Conservation (phyloP, 2,797 vertebrate species). For the Hypotaenidia okinawae region DNA sequence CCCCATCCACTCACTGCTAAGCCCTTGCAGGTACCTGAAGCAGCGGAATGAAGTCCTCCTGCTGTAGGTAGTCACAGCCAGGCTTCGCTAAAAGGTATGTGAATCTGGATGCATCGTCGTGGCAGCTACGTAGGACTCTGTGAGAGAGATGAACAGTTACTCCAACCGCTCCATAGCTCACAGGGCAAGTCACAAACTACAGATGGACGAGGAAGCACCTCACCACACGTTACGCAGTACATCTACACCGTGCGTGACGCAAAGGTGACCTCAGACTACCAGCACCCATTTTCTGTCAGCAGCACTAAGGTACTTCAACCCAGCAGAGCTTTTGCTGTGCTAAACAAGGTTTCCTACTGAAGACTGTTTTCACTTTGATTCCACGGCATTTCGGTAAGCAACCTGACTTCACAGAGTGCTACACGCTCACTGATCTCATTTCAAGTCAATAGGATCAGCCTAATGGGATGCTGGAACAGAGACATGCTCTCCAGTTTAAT, state of each 20-base stretch:
- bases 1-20: background rate
- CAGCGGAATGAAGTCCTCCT: conserved; percentile 96
- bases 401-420: background rate
- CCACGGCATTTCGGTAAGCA: background rate
- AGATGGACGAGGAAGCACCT: background rate
- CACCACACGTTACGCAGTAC: background rate
- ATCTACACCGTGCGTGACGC: background rate
- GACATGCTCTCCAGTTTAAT: background rate
- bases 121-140: conserved; percentile 89
- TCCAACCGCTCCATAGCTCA: background rate
- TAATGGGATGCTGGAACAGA: background rate
- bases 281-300: background rate
- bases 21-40: conserved; percentile 85
- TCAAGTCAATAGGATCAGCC: background rate
- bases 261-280: background rate
- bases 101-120: conserved; percentile 94
- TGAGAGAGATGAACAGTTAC: conserved; percentile 28
- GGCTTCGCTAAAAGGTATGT: conserved; percentile 91
- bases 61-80: conserved; percentile 87
- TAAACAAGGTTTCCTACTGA: background rate
- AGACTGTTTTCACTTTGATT: background rate
- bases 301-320: background rate
- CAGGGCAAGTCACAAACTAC: background rate
- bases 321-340: background rate
- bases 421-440: background rate